Evolutionary conservation across 35 echinoderm and acorn worm species (phyloP), one percentile per base, ranked within the genome.

Genomic region (Patiria miniata): DNA sequence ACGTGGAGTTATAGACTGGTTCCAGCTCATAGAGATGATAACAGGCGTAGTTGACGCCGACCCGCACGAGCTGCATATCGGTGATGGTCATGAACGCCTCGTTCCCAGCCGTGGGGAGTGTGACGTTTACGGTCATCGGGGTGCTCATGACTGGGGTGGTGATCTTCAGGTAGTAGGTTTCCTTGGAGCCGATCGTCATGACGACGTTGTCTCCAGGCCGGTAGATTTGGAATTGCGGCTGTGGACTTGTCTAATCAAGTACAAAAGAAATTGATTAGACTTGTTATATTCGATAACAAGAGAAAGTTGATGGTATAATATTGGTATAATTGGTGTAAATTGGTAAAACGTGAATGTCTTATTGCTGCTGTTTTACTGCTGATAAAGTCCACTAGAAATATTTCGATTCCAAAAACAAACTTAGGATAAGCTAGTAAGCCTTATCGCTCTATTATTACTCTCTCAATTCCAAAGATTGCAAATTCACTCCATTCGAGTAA

Each of bases 81-180:
- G 19, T 86, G 55, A 96, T 81, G 28, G 94, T 96, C 15, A 96
- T 40, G 22, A 85, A 85, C 1, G 90, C 94, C 58, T 92, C 90
- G 53, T 92, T 86, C n/a, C 90, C 94, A 29, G 73, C 58, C 7
- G 82, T 86, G 3, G 94, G 94, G 77, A 96, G 61, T 51, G 80
- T 91, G 39, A 96, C 79, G 78, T 96, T 92, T 53, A 96, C 79
- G 37, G 58, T 82, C 85, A 96, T 85, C 7, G 94, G 94, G 1
- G 90, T 96, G 36, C 85, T 85, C 69, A 92, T 96, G 1, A 77
- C 76, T 0, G 90, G 86, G 15, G 87, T 85, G 5, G 93, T 88
- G 7, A 96, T 92, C 47, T 96, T 96, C 18, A 96, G 78, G 32
- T 80, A 77, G 85, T 96, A 96, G 18, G 85, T 83, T 56, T 88